A percentile compares a stretch with the other conserved stretches of the same genome.
Evolutionary conservation across 1,140 invertebrate genomes (phyloP).

Genomic region (Phortica variegata): DNA sequence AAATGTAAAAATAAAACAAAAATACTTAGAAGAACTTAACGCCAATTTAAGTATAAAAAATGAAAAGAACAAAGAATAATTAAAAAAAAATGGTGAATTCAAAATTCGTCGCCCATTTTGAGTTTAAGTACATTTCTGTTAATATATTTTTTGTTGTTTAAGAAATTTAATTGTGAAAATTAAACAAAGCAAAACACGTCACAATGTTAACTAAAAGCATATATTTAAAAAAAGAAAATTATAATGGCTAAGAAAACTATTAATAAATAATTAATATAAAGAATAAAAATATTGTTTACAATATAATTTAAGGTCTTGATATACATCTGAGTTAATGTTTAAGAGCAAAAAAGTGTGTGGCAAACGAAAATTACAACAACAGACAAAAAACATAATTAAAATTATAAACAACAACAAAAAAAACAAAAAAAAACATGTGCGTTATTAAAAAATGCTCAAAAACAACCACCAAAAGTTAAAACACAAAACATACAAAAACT

Average conservation of each 20-base stretch:
- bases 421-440: background rate
- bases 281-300: conserved; percentile 41
- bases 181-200: conserved; percentile 44
- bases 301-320: conserved; percentile 13
- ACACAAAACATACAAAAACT: conserved; percentile 3
- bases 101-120: conserved; percentile 13
- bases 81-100: conserved; percentile 19
- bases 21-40: conserved; percentile 48
- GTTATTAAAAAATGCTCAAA: background rate
- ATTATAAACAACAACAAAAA: conserved; percentile 29
- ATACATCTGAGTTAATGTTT: conserved; percentile 16
- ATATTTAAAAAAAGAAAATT: conserved; percentile 31
- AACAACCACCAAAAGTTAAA: conserved; percentile 6
- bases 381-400: conserved; percentile 19
- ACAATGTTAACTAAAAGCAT: conserved; percentile 50
- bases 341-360: conserved; percentile 17
- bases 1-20: conserved; percentile 37
- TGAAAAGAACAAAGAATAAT: conserved; percentile 10
- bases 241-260: too few relatives aligned
- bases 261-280: conserved; percentile 23
- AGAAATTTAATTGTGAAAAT: conserved; percentile 30
- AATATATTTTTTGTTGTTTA: conserved; percentile 25
- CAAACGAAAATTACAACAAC: background rate
- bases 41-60: conserved; percentile 38
- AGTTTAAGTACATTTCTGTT: conserved; percentile 12